Base-by-base conservation (phyloP, 2,888 invertebrate genomes). In the Charanyca ferruginea region DNA sequence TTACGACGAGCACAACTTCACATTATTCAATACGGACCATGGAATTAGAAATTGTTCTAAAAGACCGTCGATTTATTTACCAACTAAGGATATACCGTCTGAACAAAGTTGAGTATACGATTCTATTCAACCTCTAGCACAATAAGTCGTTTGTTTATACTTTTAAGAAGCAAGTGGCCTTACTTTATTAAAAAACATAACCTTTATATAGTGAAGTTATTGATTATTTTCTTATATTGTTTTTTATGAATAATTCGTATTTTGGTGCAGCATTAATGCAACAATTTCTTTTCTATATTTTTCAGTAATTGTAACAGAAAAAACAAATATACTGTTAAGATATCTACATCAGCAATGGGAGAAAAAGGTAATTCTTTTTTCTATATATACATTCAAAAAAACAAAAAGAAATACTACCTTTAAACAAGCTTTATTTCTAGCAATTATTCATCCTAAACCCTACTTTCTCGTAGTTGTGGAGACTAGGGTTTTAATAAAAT, bases 341-440 rank as follows among this genome's bases (percentile, higher is more conserved):
- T 99, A 98, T 93, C 96, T 99, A 77, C 99, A 99, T 85, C 98
- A 99, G 87, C 98, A 98, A 93, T 99, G 98, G 98, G 99, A 99
- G 89, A 99, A 98, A 96, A 98, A 98, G 96, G 97, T 97, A 90
- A 85, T 41, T 18, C 47, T 2, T 23, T 68, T 16, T 3, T 28
- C 8, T n/a, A 0, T 22, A n/a, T n/a, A 16, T 7, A 73, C n/a
- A 20, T 38, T 0, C n/a, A 45, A 28, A 52, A 13, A 2, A 38
- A 20, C 7, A 6, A 3, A 18, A 11, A 2, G 0, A 48, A 25
- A 5, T 28, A 41, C 3, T 28, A 42, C 5, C 11, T 13, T 18
- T 8, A 18, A 13, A 41, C 25, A 11, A 13, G 20, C 13, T 9
- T 16, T n/a, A 1, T 51, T 38, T 16, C 16, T 4, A 38, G 13